phyloP scores from a whole-genome alignment of 2,797 vertebrate species.

The Tangara arthus region DNA sequence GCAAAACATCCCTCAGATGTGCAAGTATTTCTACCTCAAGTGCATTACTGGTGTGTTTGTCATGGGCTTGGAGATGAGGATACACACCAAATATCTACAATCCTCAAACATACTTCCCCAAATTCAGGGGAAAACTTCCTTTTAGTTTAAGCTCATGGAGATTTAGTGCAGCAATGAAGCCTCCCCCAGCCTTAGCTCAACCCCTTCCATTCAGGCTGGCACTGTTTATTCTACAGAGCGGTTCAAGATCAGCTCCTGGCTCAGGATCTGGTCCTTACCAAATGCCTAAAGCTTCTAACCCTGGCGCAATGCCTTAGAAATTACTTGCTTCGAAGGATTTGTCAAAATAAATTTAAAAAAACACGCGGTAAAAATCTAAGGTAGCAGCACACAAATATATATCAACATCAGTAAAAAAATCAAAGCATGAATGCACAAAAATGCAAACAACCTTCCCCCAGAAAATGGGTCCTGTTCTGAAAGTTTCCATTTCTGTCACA shows the following conservation, averaged over 20 bases:
- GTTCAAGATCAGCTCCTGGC: not conserved
- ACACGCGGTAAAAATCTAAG: not conserved
- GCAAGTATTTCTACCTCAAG: not conserved
- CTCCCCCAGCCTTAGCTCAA: not conserved
- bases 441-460: not conserved
- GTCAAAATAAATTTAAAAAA: not conserved
- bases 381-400: not conserved
- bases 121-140: not conserved
- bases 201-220: not conserved
- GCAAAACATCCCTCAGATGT: not conserved
- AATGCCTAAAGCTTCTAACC: not conserved
- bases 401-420: not conserved
- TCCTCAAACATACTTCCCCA: not conserved
- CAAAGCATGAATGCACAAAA: not conserved
- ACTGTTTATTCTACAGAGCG: not conserved
- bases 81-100: not conserved
- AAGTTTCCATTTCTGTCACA: not conserved
- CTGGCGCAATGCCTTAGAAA: not conserved
- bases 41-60: rapidly evolving
- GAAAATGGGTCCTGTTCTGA: not conserved
- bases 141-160: not conserved
- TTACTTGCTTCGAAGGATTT: not conserved
- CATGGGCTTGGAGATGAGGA: rapidly evolving
- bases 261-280: not conserved
- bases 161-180: not conserved